Percentiles rank a stretch among this genome's conserved stretches.
These are phyloP conservation scores for Collichthys lucidus DNA, from an alignment of 2,113 vertebrate species.

Conservation along the genomic window DNA sequence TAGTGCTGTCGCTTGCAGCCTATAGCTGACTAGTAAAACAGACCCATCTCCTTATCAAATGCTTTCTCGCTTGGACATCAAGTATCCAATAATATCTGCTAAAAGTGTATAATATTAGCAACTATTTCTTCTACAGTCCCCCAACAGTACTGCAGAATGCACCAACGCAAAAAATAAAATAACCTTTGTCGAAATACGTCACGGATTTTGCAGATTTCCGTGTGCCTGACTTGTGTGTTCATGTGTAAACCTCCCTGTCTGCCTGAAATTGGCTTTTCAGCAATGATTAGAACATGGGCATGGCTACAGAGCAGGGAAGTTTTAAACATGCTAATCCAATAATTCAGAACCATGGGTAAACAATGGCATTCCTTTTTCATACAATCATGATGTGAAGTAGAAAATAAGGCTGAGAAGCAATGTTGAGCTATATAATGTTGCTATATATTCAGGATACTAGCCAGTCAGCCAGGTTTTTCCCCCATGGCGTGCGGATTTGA, in stretches of 20 bases:
- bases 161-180: no score
- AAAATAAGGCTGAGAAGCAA: neutral
- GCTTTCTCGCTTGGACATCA: neutral
- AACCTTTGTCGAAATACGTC: no score
- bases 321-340: constrained; percentile 48
- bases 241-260: constrained; percentile 32
- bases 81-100: neutral
- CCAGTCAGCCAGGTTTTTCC: neutral
- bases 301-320: constrained; percentile 17
- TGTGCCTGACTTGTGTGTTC: constrained; percentile 17
- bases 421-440: neutral
- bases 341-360: constrained; percentile 38
- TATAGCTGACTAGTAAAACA: constrained; percentile 7
- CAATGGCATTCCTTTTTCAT: constrained; percentile 4
- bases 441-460: neutral
- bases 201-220: no score
- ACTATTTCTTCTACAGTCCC: neutral
- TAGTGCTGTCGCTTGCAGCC: neutral
- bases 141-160: no score
- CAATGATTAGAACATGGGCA: constrained; percentile 38
- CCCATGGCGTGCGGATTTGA: neutral
- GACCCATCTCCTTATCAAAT: constrained; percentile 23
- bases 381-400: neutral
- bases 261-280: constrained; percentile 42
- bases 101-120: neutral